Conservation (phyloP, 2,888 invertebrate species). For the Galerucella calmariensis region DNA sequence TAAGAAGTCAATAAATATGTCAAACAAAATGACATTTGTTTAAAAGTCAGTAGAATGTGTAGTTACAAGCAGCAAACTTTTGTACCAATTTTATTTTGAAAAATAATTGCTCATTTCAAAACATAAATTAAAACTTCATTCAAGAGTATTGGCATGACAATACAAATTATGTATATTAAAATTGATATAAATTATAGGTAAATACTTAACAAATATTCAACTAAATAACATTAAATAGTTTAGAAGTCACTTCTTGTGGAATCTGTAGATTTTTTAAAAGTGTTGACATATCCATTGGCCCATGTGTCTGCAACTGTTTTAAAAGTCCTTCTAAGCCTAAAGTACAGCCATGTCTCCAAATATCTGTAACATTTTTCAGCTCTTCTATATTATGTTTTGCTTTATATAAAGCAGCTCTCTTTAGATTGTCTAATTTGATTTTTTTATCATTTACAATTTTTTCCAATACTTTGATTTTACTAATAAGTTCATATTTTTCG, state of each 20-base stretch:
- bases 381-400: conserved; percentile 66
- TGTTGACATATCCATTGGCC: conserved; percentile 65
- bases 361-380: conserved; percentile 65
- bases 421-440: conserved; percentile 44
- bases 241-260: conserved; percentile 36
- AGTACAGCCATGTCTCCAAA: conserved; percentile 70
- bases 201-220: neutral
- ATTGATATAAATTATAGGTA: neutral
- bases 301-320: conserved; percentile 63
- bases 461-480: conserved; percentile 41
- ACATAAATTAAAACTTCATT: no score
- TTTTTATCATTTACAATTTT: conserved; percentile 44
- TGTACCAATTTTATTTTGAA: no score
- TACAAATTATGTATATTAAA: conserved; percentile 9
- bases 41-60: neutral
- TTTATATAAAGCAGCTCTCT: conserved; percentile 49
- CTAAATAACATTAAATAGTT: conserved; percentile 30
- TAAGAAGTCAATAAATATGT: neutral
- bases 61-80: no score
- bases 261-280: conserved; percentile 54
- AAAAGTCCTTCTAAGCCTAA: conserved; percentile 67
- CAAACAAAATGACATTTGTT: conserved; percentile 1
- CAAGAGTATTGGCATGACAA: neutral
- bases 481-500: conserved; percentile 39
- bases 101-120: no score